Conservation (phyloP, 2,888 invertebrate genomes). For the Aspidapion aeneum region DNA sequence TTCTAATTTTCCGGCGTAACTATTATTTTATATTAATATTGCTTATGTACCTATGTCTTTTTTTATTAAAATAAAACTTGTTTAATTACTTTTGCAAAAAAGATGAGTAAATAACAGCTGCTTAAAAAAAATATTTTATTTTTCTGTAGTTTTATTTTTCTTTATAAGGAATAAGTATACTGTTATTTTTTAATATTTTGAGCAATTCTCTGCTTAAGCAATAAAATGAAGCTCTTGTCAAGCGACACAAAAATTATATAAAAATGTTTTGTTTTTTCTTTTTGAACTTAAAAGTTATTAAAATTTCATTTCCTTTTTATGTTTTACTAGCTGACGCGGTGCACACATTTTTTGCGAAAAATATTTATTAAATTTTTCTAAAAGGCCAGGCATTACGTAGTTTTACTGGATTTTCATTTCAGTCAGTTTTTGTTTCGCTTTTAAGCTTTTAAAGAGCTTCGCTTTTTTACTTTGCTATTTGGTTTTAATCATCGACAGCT, state of each 20-base stretch:
- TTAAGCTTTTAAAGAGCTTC: no score
- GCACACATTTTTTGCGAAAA: background rate
- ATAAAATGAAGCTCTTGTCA: background rate
- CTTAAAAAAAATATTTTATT: no score
- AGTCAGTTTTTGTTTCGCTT: background rate
- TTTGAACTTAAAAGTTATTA: background rate
- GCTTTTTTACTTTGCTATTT: no score
- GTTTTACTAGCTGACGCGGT: background rate
- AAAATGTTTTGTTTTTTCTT: background rate
- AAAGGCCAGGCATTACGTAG: background rate
- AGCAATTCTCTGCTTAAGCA: background rate
- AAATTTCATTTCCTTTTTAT: background rate
- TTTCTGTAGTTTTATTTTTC: no score
- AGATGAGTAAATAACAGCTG: no score
- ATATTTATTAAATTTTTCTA: background rate
- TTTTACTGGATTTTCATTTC: background rate
- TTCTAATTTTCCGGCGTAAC: no score
- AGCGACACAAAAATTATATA: background rate
- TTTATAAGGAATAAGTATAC: no score
- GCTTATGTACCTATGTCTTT: no score
- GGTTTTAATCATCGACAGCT: no score
- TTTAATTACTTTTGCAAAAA: no score
- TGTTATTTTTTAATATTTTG: background rate
- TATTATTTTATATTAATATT: no score
- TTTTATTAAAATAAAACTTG: no score